phyloP scores from a whole-genome alignment of 1,140 invertebrate species.

The Antheraea mylitta region DNA sequence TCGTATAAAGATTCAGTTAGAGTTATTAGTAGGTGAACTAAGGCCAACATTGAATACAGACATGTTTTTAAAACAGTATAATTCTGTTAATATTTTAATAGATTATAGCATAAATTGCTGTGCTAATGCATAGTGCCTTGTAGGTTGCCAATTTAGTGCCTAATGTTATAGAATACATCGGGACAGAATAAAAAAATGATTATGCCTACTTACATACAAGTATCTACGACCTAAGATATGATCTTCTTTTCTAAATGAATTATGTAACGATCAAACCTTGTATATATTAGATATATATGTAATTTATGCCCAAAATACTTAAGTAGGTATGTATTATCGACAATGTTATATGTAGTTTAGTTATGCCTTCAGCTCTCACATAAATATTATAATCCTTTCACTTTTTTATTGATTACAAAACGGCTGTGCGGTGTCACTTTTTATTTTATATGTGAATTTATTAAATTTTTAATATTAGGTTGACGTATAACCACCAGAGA shows the following conservation, averaged over 20 bases:
- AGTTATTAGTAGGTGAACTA: neutral
- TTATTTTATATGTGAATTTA: neutral
- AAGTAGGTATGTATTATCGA: neutral
- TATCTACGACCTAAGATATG: neutral
- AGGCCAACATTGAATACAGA: neutral
- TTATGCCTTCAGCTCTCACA: conserved; percentile 9
- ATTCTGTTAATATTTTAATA: conserved; percentile 37
- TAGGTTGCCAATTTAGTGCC: conserved; percentile 80
- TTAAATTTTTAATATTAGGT: conserved; percentile 35
- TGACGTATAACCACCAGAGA: conserved; percentile 63
- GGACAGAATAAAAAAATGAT: conserved; percentile 42
- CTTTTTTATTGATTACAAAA: conserved; percentile 6
- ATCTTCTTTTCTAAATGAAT: conserved; percentile 1
- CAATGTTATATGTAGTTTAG: neutral
- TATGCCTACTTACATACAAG: conserved; percentile 30
- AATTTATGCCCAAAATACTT: conserved; percentile 13
- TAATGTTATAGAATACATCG: conserved; percentile 71
- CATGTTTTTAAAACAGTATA: conserved; percentile 14
- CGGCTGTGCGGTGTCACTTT: conserved; percentile 1
- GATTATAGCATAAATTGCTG: conserved; percentile 65
- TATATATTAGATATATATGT: neutral
- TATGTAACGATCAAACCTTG: neutral
- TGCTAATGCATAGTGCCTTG: conserved; percentile 80
- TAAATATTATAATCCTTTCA: neutral
- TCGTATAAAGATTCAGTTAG: neutral